Evolutionary conservation across 64 coral and sea anemone genomes (phyloP).

Genomic region (Hydrozoanthus tunicans): DNA sequence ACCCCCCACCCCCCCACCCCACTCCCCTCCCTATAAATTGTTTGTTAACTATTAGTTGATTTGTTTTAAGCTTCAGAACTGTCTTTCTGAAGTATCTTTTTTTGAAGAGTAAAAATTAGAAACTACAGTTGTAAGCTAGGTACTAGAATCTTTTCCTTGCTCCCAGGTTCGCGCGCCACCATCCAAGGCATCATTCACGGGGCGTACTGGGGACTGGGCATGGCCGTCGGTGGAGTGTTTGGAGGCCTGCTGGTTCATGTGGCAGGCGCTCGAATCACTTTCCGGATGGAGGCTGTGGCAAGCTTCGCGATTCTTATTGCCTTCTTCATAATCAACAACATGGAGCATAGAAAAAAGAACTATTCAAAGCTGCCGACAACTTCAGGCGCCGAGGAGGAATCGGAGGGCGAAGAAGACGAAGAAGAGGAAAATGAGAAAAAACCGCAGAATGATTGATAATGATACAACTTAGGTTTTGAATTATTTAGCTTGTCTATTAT

Average conservation of each 20-base stretch:
- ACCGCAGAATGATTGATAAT: not conserved
- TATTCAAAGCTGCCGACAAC: constrained; percentile 28
- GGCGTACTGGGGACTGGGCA: constrained; percentile 92
- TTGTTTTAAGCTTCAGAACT: no score
- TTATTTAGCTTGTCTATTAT: not conserved
- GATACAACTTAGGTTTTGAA: not conserved
- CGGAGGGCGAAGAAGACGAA: constrained; percentile 14
- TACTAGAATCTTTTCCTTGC: not conserved
- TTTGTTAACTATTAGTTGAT: no score
- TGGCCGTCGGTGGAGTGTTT: constrained; percentile 82
- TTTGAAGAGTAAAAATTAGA: no score
- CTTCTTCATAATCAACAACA: constrained; percentile 75
- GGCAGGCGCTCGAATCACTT: constrained; percentile 74
- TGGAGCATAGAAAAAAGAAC: constrained; percentile 10
- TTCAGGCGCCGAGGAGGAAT: constrained; percentile 7
- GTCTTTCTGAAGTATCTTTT: no score
- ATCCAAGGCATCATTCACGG: constrained; percentile 96
- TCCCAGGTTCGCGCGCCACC: constrained; percentile 76
- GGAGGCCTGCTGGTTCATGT: constrained; percentile 79
- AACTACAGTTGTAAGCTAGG: not conserved
- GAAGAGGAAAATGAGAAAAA: not conserved
- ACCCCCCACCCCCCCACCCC: no score
- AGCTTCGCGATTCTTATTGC: constrained; percentile 74
- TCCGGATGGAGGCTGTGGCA: constrained; percentile 70
- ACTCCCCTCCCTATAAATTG: no score